These are phyloP conservation scores for Engystomops pustulosus DNA, from an alignment of 2,113 vertebrate species.

Conservation along the genomic window DNA sequence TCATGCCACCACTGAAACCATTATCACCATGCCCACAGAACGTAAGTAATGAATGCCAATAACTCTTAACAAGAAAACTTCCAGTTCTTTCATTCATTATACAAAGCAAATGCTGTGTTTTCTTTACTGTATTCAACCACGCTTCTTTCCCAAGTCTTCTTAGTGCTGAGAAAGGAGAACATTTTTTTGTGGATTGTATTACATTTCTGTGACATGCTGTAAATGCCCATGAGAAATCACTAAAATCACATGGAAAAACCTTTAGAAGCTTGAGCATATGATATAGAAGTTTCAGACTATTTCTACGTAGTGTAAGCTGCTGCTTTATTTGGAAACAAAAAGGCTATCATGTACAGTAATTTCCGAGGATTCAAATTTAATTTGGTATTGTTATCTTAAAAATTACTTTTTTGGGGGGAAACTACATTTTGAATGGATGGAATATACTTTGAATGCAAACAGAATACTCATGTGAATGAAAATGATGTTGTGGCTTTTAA, in stretches of 20 bases:
- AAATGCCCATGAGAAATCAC: background rate
- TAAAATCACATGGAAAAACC: background rate
- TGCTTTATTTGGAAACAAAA: background rate
- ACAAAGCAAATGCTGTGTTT: slow-evolving; percentile 22
- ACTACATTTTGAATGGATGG: no score
- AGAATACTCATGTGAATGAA: no score
- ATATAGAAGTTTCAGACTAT: slow-evolving; percentile 24
- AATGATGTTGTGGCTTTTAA: no score
- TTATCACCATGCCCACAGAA: slow-evolving; percentile 93
- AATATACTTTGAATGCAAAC: no score
- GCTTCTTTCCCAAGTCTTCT: background rate
- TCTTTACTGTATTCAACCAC: background rate
- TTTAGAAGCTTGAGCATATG: background rate
- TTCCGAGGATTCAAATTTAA: no score
- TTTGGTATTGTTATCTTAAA: no score
- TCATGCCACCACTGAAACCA: slow-evolving; percentile 91
- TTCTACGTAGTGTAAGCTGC: slow-evolving; percentile 11
- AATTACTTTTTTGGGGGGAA: background rate
- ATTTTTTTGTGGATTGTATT: slow-evolving; percentile 31
- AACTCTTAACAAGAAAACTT: slow-evolving; percentile 16
- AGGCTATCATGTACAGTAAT: background rate
- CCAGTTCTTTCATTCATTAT: slow-evolving; percentile 8
- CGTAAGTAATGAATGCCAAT: slow-evolving; percentile 59
- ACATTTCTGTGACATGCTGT: slow-evolving; percentile 10
- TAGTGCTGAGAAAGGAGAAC: background rate